Evolutionary conservation across 2,888 invertebrate genomes (phyloP), one percentile per base, ranked within the genome.

Genomic region (Nymphalis c-album): DNA sequence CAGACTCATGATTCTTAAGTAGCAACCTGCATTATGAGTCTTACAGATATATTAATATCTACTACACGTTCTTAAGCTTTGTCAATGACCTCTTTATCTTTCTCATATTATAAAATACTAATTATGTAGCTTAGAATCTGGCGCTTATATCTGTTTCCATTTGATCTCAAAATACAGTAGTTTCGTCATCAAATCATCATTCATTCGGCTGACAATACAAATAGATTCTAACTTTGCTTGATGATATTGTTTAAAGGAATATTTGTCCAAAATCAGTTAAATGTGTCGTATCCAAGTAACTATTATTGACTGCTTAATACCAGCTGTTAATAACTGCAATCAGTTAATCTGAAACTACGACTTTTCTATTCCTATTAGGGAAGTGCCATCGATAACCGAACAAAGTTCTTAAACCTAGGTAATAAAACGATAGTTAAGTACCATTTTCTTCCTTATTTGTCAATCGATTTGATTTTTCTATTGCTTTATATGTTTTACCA

Each of bases 141-240:
- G 20, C 18, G 35, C 17, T 50, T 35, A 18, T 20, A 57, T 64
- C 31, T 50, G 35, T 22, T 64, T 40, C 45, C 18, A 50, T 50
- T 63, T 64, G 59, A 63, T 48, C 66, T 61, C 55, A 22, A 51
- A 58, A 55, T 63, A 59, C 59, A 58, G 61, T 62, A 46, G 62
- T 35, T 47, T 20, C 58, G 64, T 69, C 64, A 60, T 46, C 53
- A 62, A 51, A 60, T 69, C 71, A 71, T 71, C 71, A 69, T 64
- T 69, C 69, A 69, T 69, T 48, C 59, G 45, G 53, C 64, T 68
- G 71, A 64, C 66, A 71, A 66, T 64, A 64, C 62, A 70, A 68
- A 70, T 70, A 64, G 59, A 63, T 66, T 35, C 60, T 53, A 64
- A 68, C 66, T 64, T 64, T 63, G 26, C 51, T 59, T 53, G 26